Evolutionary conservation across 2,797 vertebrate genomes (phyloP), one percentile per base, ranked within the genome.

Genomic region (Parotocinclus haroldoi): DNA sequence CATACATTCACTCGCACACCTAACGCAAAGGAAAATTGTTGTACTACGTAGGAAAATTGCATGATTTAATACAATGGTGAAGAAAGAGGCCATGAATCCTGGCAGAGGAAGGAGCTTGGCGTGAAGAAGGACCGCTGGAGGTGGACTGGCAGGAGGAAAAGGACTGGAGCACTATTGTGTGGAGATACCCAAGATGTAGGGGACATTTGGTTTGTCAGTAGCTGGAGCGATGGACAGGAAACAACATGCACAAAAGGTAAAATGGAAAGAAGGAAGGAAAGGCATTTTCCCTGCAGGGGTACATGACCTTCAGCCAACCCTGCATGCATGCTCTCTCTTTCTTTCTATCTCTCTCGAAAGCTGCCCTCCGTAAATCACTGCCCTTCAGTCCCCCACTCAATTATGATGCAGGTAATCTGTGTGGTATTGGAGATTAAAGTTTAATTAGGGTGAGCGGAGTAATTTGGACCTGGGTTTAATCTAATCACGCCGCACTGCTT

Each of bases 391-490:
- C 63, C 56, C 65, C 48, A 65, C 70, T 70, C 73, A 78, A 75
- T 75, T 78, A 78, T 27, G 57, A 70, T 76, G 63, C 72, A 79
- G 77, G 87, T 89, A 86, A 87, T 89, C 89, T 89, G 89, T 74
- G 79, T 80, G 77, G 85, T 89, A 87, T 85, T 83, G 85, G 83
- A 88, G 87, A 91, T 90, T 91, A 89, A 89, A 89, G 87, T 89
- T 89, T 89, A 89, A 91, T 91, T 91, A 90, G 87, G 83, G 84
- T 81, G 82, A 77, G 79, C 81, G 72, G 83, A 89, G 87, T 87
- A 83, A 88, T 89, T 89, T 89, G 85, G 87, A 86, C 55, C 68
- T 19, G 46, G 71, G 66, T 77, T 76, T 78, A 75, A 78, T 73
- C 71, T 69, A 73, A 78, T 78, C 76, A 73, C 14, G 40, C 51